Base-by-base conservation (phyloP, 2,888 invertebrate genomes). In the Cabera pusaria region DNA sequence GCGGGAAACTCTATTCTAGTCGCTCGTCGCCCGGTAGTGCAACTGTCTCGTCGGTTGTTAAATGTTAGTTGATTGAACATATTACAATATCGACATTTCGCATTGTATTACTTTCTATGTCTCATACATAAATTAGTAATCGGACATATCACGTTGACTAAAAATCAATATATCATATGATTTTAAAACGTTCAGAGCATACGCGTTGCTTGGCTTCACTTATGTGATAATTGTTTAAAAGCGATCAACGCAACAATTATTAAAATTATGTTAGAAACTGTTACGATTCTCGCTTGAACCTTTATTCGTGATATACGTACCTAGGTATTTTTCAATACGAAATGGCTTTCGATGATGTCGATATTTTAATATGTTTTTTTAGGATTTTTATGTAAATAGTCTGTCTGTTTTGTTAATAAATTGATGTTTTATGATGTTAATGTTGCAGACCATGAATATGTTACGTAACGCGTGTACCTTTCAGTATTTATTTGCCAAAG, bases 1-100 rank as follows among this genome's bases (percentile, higher is more conserved):
- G 51, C 93, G 93, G 69, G 95, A 95, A 90, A 95, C 95, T 65
- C 91, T 95, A 69, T 95, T 95, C 91, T 95, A 93, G 89, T 80
- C 75, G 61, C 64, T 35, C 34, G 33, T 11, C 24, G 56, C 53
- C 61, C 45, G 49, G 44, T 48, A 36, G 37, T 6, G 8, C 24
- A 46, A 55, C 50, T 57, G 62, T 59, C 54, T 59, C 53, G 59
- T 59, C 56, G 56, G 69, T 56, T 68, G 63, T 81, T 80, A 67
- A 54, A 71, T 70, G 72, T 74, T 82, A 79, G 74, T 49, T 60
- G 48, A 52, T 40, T 38, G n/a, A 5, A 53, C 56, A 66, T 48
- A 67, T 78, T 77, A 72, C 79, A 80, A 79, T 86, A 84, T 86
- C 85, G 78, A 75, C 74, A 44, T 51, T 59, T 61, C 61, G 2